A percentile compares a stretch with the other conserved stretches of the same genome.
phyloP scores from a whole-genome alignment of 2,113 vertebrate genomes.

The Eptesicus fuscus region DNA sequence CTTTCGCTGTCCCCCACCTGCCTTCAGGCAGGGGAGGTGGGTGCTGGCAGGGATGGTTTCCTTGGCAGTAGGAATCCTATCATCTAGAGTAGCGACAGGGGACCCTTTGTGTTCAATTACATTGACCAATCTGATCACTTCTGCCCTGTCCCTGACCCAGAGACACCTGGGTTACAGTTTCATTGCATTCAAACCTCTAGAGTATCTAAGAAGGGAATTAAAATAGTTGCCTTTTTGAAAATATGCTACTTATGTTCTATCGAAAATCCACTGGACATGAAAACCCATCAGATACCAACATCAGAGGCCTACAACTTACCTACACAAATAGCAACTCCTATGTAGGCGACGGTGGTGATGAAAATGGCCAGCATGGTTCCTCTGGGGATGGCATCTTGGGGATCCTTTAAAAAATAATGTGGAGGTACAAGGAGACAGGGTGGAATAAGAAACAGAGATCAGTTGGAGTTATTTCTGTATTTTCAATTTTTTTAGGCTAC shows the following conservation, averaged over 20 bases:
- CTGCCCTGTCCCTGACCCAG: neutral
- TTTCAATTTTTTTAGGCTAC: neutral
- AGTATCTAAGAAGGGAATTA: neutral
- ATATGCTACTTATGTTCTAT: neutral
- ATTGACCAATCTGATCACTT: neutral
- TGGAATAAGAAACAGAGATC: neutral
- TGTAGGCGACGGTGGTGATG: constrained; percentile 91
- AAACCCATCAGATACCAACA: neutral
- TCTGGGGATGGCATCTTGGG: constrained; percentile 93
- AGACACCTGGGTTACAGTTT: neutral
- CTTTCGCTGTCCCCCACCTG: neutral
- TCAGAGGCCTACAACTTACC: constrained; percentile 81
- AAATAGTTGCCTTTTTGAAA: neutral
- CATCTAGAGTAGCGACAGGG: neutral
- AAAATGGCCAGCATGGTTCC: constrained; percentile 96
- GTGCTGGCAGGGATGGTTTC: neutral
- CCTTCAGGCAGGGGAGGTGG: neutral
- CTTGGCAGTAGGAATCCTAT: neutral
- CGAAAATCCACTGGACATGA: neutral
- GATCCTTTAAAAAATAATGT: constrained; percentile 82
- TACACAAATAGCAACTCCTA: constrained; percentile 90
- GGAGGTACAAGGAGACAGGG: neutral
- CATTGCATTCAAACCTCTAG: neutral
- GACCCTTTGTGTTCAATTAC: neutral
- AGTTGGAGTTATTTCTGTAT: neutral